Evolutionary conservation across 2,888 invertebrate genomes (phyloP).

Genomic region (Drosophila subsilvestris): DNA sequence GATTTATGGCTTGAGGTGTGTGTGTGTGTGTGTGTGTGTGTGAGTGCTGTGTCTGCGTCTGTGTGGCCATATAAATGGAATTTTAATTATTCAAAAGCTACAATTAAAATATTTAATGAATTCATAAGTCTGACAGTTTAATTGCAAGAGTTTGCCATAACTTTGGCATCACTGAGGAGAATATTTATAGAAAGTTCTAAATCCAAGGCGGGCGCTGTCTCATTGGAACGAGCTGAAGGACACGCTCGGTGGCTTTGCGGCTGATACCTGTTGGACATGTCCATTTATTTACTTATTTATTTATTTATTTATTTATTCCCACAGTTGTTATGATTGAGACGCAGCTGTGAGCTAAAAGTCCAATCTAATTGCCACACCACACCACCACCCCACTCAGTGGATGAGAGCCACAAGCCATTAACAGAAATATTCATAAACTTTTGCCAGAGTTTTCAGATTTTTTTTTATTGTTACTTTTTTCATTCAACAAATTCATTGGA

Average conservation of each 20-base stretch:
- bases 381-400: too few relatives aligned
- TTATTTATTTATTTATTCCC: slow-evolving; percentile 34
- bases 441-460: slow-evolving; percentile 16
- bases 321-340: slow-evolving; percentile 10
- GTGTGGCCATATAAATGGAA: slow-evolving; percentile 63
- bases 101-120: slow-evolving; percentile 80
- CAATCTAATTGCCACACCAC: slow-evolving; percentile 18
- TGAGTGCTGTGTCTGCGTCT: slow-evolving; percentile 21
- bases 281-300: slow-evolving; percentile 13
- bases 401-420: slow-evolving; percentile 32
- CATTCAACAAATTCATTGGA: slow-evolving; percentile 37
- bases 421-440: slow-evolving; percentile 45
- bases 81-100: slow-evolving; percentile 80
- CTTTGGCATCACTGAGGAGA: slow-evolving; percentile 48
- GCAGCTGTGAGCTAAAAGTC: slow-evolving; percentile 40
- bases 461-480: background rate
- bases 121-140: slow-evolving; percentile 80
- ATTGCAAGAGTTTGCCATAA: slow-evolving; percentile 74
- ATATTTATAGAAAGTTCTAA: slow-evolving; percentile 49
- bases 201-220: slow-evolving; percentile 7
- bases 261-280: slow-evolving; percentile 43
- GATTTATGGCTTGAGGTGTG: slow-evolving; percentile 72
- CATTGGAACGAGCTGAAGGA: slow-evolving; percentile 18
- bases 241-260: slow-evolving; percentile 19
- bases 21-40: slow-evolving; percentile 17